Evolutionary conservation across 2,797 vertebrate species (phyloP).

Genomic region (Eleutherodactylus coqui): DNA sequence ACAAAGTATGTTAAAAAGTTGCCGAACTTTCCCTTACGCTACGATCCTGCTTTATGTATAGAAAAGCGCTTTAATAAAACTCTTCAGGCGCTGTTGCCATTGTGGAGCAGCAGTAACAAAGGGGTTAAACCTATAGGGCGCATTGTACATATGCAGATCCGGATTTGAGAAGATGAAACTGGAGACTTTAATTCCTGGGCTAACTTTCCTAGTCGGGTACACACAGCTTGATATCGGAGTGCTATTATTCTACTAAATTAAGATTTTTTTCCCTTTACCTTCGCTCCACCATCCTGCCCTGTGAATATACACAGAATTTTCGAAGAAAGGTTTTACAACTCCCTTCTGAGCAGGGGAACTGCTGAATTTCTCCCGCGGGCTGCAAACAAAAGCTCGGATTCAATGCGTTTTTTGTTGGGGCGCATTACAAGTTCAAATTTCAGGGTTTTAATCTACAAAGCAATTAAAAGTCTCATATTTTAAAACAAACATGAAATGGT

Average conservation of each 20-base stretch:
- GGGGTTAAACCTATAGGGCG: conserved; percentile 32
- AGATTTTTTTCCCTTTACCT: conserved; percentile 9
- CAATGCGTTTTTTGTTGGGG: conserved; percentile 32
- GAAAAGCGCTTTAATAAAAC: neutral
- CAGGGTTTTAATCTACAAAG: conserved; percentile 47
- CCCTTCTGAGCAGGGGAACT: conserved; percentile 27
- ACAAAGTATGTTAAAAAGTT: neutral
- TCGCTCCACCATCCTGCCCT: conserved; percentile 3
- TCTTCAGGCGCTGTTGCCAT: neutral
- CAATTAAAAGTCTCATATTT: conserved; percentile 44
- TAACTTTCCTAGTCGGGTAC: conserved; percentile 41
- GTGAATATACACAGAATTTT: conserved; percentile 38
- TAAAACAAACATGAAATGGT: conserved; percentile 50
- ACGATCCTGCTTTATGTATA: too few species aligned
- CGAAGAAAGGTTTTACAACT: conserved; percentile 45
- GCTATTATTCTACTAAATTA: conserved; percentile 55
- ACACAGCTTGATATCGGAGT: conserved; percentile 46
- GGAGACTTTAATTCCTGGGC: conserved; percentile 38
- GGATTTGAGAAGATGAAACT: conserved; percentile 46
- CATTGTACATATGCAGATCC: conserved; percentile 9
- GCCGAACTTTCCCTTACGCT: neutral
- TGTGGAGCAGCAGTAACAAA: neutral
- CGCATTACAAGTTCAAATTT: conserved; percentile 44
- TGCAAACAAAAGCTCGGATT: conserved; percentile 40
- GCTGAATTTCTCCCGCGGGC: conserved; percentile 40